Conservation (phyloP, 1,140 invertebrate species). For the Araneus ventricosus region DNA sequence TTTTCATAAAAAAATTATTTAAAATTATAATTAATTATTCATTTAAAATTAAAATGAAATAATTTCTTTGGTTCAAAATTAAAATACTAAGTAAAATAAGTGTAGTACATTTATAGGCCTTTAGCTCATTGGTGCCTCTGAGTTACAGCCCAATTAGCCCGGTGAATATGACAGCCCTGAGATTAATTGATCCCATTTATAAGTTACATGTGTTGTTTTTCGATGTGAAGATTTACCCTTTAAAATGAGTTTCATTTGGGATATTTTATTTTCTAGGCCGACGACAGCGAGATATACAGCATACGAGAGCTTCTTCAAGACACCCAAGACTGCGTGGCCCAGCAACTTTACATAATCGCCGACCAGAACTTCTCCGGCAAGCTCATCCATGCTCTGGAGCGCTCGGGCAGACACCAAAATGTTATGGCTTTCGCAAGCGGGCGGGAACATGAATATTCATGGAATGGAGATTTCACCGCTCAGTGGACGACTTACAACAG, state of each 20-base stretch:
- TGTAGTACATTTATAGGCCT: no score
- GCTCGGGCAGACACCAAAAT: slow-evolving; percentile 79
- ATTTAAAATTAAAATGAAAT: no score
- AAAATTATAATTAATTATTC: no score
- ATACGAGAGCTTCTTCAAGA: slow-evolving; percentile 81
- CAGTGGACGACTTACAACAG: slow-evolving; percentile 80
- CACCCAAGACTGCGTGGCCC: slow-evolving; percentile 80
- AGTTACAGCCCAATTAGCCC: no score
- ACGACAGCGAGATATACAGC: slow-evolving; percentile 81
- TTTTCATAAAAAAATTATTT: no score
- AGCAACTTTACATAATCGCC: slow-evolving; percentile 81
- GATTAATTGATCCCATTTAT: no score
- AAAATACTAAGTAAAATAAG: no score
- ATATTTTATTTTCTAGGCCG: slow-evolving; percentile 78
- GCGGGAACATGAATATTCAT: slow-evolving; percentile 79
- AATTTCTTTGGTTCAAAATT: no score
- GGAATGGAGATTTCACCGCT: slow-evolving; percentile 80
- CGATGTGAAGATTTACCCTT: background rate
- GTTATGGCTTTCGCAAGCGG: slow-evolving; percentile 80
- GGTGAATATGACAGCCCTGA: no score
- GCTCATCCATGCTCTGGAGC: slow-evolving; percentile 79
- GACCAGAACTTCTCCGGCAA: slow-evolving; percentile 82
- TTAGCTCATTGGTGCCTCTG: no score
- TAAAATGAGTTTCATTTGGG: background rate
- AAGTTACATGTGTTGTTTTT: background rate